Evolutionary conservation across 2,888 invertebrate genomes (phyloP).

Genomic region (Tiliacea citrago): DNA sequence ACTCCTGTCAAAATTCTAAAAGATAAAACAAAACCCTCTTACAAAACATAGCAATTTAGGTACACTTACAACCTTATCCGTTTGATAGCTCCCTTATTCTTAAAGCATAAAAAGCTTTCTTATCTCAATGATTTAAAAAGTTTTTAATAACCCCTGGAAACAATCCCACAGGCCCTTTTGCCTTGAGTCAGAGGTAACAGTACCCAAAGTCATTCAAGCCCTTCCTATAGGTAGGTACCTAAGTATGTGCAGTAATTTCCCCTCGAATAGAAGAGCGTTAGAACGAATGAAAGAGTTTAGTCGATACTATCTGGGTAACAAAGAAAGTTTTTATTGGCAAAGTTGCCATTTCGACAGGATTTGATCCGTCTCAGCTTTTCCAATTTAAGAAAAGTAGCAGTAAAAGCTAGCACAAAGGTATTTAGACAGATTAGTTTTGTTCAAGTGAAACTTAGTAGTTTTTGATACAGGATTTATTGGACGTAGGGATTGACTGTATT

Average conservation of each 20-base stretch:
- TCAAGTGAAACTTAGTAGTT: slow-evolving; percentile 57
- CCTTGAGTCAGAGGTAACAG: slow-evolving; percentile 34
- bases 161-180: slow-evolving; percentile 65
- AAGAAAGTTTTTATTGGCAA: slow-evolving; percentile 89
- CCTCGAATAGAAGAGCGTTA: slow-evolving; percentile 71
- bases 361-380: slow-evolving; percentile 85
- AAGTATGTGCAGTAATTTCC: slow-evolving; percentile 70
- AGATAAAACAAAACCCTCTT: slow-evolving; percentile 16
- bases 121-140: slow-evolving; percentile 74
- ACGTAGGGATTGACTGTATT: background rate
- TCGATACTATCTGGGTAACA: slow-evolving; percentile 87
- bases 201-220: slow-evolving; percentile 64
- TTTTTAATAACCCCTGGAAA: slow-evolving; percentile 73
- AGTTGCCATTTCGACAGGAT: slow-evolving; percentile 80
- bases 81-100: slow-evolving; percentile 46
- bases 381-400: slow-evolving; percentile 85
- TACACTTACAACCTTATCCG: slow-evolving; percentile 50
- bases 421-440: slow-evolving; percentile 66
- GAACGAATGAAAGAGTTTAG: slow-evolving; percentile 82
- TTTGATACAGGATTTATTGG: slow-evolving; percentile 34
- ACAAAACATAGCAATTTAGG: slow-evolving; percentile 34
- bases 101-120: slow-evolving; percentile 59
- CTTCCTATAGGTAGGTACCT: slow-evolving; percentile 35
- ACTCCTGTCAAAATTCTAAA: background rate
- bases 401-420: slow-evolving; percentile 77